phyloP scores from a whole-genome alignment of 2,888 invertebrate genomes.

The Euzophera pinguis region DNA sequence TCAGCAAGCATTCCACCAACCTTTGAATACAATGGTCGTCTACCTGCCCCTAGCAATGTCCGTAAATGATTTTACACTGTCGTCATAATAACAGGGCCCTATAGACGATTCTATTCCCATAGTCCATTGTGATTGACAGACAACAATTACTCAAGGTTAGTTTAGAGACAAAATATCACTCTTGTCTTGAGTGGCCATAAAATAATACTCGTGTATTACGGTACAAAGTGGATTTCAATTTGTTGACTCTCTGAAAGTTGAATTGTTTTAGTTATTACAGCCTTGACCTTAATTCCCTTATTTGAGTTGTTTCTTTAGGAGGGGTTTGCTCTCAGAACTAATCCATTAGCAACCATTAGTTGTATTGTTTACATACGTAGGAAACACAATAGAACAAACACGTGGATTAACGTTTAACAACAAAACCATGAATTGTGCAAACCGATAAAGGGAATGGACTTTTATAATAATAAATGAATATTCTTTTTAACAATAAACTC shows the following conservation, averaged over 20 bases:
- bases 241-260: slow-evolving; percentile 11
- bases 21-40: slow-evolving; percentile 39
- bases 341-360: slow-evolving; percentile 1
- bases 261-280: slow-evolving; percentile 22
- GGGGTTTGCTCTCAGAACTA: background rate
- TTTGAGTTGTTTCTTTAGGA: slow-evolving; percentile 16
- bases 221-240: slow-evolving; percentile 12
- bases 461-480: too few species aligned
- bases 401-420: too few species aligned
- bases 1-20: slow-evolving; percentile 28
- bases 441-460: too few species aligned
- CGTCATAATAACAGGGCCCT: slow-evolving; percentile 29
- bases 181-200: slow-evolving; percentile 12
- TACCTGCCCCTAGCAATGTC: slow-evolving; percentile 52
- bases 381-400: too few species aligned
- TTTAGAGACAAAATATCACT: slow-evolving; percentile 22
- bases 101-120: slow-evolving; percentile 24
- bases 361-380: slow-evolving; percentile 17
- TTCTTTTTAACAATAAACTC: too few species aligned
- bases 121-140: slow-evolving; percentile 20
- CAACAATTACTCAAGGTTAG: slow-evolving; percentile 26
- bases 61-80: slow-evolving; percentile 31
- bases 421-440: too few species aligned
- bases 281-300: slow-evolving; percentile 44
- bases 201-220: background rate